Base-by-base conservation (phyloP, 2,113 vertebrate genomes). In the Leucoraja erinaceus region DNA sequence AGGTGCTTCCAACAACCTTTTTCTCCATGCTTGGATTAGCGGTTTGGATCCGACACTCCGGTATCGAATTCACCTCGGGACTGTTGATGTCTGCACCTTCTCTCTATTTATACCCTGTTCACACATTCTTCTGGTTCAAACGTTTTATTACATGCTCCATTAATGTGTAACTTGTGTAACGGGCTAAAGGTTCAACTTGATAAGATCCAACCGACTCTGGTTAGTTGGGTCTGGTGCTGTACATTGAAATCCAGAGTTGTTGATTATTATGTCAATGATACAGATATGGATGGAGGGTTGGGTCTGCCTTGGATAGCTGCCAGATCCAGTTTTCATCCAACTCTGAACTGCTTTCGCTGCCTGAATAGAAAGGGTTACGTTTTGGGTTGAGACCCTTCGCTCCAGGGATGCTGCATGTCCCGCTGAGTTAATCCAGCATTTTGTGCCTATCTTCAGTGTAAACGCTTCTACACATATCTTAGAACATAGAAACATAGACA, bases 121-220 rank as follows among this genome's bases (percentile, higher is more conserved):
- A 5, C 81, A 61, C 54, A 12, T 16, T 61, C 25, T 86, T 59
- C 12, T 14, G 16, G 56, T 28, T 88, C 83, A 66, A 31, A 88
- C 2, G n/a, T 88, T 63, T 88, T 63, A 88, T 91, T 70, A 14
- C 66, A 33, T 68, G 9, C 20, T 33, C 38, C 63, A 38, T 47
- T 54, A 91, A 91, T 70, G 68, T 72, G 90, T 91, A 91, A 91
- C 90, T 91, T 72, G 9, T 91, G 22, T 25, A 72, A 54, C 10
- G 68, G n/a, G 66, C 70, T 91, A 47, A 91, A 72, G 12, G 68
- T 54, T 72, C 70, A 33, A 47, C 31, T 47, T 72, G 90, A 91
- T 68, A 91, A 91, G 68, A 9, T 72, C 38, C 38, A 54, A 54
- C 22, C 70, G 68, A 72, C 66, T 74, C 56, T 16, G 56, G 61